phyloP scores from a whole-genome alignment of 2,888 invertebrate species.

The Phortica okadai region DNA sequence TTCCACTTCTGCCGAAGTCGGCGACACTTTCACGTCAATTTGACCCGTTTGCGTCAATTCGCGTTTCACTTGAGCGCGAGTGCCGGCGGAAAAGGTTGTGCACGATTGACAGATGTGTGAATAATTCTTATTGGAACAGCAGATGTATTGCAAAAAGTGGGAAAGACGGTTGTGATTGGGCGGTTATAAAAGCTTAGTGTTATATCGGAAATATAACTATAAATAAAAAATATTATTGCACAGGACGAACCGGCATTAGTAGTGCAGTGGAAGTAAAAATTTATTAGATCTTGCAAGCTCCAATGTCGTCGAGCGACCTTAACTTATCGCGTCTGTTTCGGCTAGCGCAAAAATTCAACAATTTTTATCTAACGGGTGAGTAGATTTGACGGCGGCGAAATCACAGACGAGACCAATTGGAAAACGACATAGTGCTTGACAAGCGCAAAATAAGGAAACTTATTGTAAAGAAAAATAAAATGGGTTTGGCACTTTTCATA shows the following conservation, averaged over 20 bases:
- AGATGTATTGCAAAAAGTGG: no score
- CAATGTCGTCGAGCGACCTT: slow-evolving; percentile 74
- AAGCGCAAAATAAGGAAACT: background rate
- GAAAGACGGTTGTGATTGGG: no score
- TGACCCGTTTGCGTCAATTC: no score
- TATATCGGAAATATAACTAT: no score
- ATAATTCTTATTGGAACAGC: no score
- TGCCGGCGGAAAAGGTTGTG: no score
- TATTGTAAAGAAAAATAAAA: slow-evolving; percentile 39
- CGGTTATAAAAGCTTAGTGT: no score
- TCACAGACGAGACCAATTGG: background rate
- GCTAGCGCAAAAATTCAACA: slow-evolving; percentile 91
- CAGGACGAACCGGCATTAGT: background rate
- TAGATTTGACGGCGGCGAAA: slow-evolving; percentile 36
- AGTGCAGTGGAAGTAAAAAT: background rate
- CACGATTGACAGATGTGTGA: no score
- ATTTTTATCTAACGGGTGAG: slow-evolving; percentile 91
- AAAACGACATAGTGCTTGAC: background rate
- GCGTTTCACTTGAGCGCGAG: no score
- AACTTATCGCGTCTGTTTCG: slow-evolving; percentile 84
- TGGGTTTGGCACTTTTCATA: slow-evolving; percentile 48
- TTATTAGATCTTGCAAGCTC: background rate
- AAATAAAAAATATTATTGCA: no score
- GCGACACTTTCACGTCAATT: no score
- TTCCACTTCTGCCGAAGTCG: no score